Conservation (phyloP, 2,797 vertebrate genomes). For the Myotis findleyi region DNA sequence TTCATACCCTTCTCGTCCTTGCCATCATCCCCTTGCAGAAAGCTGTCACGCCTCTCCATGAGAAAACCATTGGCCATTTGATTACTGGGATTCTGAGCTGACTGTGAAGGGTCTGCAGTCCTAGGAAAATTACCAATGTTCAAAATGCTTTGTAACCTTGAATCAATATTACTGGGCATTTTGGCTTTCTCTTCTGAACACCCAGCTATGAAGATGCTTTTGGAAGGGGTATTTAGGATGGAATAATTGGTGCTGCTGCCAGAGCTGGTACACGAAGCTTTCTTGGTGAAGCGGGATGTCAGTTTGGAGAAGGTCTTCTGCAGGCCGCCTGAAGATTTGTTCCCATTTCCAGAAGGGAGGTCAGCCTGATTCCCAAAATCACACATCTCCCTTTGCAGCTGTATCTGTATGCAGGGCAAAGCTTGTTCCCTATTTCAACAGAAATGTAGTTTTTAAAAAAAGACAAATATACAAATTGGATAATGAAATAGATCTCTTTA, state of each 20-base stretch:
- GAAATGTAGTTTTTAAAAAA: neutral
- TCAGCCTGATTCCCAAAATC: slow-evolving; percentile 93
- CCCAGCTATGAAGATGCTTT: slow-evolving; percentile 90
- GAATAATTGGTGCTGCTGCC: slow-evolving; percentile 93
- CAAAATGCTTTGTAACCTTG: slow-evolving; percentile 93
- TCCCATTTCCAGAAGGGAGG: slow-evolving; percentile 92
- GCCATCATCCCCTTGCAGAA: slow-evolving; percentile 84
- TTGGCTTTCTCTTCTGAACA: slow-evolving; percentile 90
- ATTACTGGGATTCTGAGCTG: slow-evolving; percentile 81
- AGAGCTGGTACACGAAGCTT: slow-evolving; percentile 92
- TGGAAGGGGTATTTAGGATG: slow-evolving; percentile 95
- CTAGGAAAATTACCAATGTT: slow-evolving; percentile 92
- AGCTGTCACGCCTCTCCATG: slow-evolving; percentile 84
- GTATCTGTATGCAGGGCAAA: slow-evolving; percentile 97
- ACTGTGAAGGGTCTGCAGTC: slow-evolving; percentile 87
- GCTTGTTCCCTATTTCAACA: slow-evolving; percentile 93
- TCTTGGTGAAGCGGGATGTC: slow-evolving; percentile 98
- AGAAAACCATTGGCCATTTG: slow-evolving; percentile 92
- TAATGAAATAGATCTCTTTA: slow-evolving; percentile 1
- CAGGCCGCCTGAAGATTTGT: slow-evolving; percentile 94
- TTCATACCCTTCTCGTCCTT: slow-evolving; percentile 98
- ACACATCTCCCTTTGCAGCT: slow-evolving; percentile 94
- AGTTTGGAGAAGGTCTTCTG: slow-evolving; percentile 99
- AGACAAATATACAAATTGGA: neutral
- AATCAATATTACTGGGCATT: slow-evolving; percentile 88